phyloP scores from a whole-genome alignment of 2,888 invertebrate species.

The Cremastinae sp. region DNA sequence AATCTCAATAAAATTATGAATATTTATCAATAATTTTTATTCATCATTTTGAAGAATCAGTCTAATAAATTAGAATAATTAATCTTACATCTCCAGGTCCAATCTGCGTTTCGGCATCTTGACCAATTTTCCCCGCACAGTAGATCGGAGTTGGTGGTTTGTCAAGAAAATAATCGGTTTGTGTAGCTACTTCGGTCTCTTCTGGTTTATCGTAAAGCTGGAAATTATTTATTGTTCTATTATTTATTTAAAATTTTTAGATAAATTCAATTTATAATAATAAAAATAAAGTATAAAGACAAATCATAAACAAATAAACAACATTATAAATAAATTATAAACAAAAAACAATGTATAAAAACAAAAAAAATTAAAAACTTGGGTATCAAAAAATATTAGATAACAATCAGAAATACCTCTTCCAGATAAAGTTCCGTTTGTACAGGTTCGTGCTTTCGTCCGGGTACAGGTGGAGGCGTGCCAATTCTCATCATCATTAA shows the following conservation, averaged over 20 bases:
- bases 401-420: slow-evolving; percentile 84
- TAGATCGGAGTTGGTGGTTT: slow-evolving; percentile 90
- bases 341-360: too few relatives aligned
- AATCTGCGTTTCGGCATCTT: slow-evolving; percentile 92
- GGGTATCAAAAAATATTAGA: too few relatives aligned
- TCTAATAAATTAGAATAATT: too few relatives aligned
- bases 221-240: slow-evolving; percentile 13
- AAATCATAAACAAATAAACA: too few relatives aligned
- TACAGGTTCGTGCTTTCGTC: slow-evolving; percentile 91
- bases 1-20: not conserved
- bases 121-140: slow-evolving; percentile 89
- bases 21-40: not conserved
- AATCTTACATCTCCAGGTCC: slow-evolving; percentile 90
- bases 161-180: slow-evolving; percentile 93
- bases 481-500: slow-evolving; percentile 82
- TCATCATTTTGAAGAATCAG: too few relatives aligned
- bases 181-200: slow-evolving; percentile 89
- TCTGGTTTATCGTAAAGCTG: slow-evolving; percentile 87
- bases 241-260: not conserved
- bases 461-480: slow-evolving; percentile 90
- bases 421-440: slow-evolving; percentile 95
- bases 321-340: too few relatives aligned
- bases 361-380: too few relatives aligned
- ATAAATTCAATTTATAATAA: not conserved
- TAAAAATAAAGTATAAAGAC: too few relatives aligned